Evolutionary conservation across 2,113 vertebrate genomes (phyloP).

Genomic region (Macquaria australasica): DNA sequence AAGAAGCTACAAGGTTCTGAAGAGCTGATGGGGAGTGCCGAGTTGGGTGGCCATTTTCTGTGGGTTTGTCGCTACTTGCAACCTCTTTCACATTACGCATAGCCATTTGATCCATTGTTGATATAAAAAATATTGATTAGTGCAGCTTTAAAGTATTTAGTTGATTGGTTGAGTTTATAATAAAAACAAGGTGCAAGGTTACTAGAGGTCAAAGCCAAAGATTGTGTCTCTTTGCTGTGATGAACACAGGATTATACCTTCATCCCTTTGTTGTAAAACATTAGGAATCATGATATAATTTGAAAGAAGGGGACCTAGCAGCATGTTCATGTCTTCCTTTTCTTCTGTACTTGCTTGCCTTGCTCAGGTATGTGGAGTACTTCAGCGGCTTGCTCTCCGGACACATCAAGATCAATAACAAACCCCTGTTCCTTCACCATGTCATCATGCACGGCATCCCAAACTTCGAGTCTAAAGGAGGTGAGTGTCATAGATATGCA

Average conservation of each 20-base stretch:
- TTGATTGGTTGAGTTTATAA: background rate
- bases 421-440: slow-evolving; percentile 96
- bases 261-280: slow-evolving; percentile 34
- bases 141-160: background rate
- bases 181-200: background rate
- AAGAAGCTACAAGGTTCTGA: background rate
- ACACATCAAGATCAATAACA: slow-evolving; percentile 99
- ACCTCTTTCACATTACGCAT: background rate
- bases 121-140: background rate
- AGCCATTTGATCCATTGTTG: background rate
- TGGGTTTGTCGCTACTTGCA: background rate
- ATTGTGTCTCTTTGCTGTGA: slow-evolving; percentile 12
- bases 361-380: slow-evolving; percentile 94
- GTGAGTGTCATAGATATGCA: slow-evolving; percentile 64
- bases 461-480: slow-evolving; percentile 97
- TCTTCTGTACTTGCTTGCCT: slow-evolving; percentile 6
- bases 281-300: background rate
- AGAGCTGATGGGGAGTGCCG: background rate
- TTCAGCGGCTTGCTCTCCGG: slow-evolving; percentile 97
- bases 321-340: background rate
- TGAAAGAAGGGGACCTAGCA: background rate
- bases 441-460: slow-evolving; percentile 99
- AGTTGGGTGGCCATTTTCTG: background rate
- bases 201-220: slow-evolving; percentile 2
- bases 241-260: slow-evolving; percentile 26